Percentiles rank a stretch among this genome's conserved stretches.
Evolutionary conservation across 2,797 vertebrate genomes (phyloP).

Genomic region (Sciurus vulgaris): DNA sequence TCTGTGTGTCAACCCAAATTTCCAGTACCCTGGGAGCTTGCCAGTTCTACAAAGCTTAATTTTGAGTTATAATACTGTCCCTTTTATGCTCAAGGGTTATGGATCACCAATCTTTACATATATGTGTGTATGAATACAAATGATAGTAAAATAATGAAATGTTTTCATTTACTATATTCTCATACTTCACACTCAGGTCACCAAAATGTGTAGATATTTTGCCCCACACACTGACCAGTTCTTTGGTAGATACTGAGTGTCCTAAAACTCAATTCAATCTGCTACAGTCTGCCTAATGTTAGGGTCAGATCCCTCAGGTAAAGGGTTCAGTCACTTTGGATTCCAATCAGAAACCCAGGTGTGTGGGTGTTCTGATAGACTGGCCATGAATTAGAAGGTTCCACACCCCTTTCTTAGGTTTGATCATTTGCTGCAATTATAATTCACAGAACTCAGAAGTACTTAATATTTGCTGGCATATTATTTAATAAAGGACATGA

Average conservation of each 20-base stretch:
- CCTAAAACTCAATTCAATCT: background rate
- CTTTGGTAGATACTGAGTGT: background rate
- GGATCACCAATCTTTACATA: background rate
- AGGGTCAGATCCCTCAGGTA: background rate
- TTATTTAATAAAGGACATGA: background rate
- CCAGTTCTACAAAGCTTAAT: background rate
- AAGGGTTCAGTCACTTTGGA: background rate
- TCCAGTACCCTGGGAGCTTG: background rate
- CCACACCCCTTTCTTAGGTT: background rate
- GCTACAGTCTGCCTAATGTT: background rate
- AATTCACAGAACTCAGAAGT: background rate
- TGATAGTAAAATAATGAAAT: background rate
- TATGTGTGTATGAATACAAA: background rate
- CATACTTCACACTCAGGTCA: background rate
- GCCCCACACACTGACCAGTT: background rate
- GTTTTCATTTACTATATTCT: background rate
- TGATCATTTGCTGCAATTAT: background rate
- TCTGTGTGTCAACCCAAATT: background rate
- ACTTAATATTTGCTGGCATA: background rate
- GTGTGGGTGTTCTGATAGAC: background rate
- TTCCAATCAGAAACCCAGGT: background rate
- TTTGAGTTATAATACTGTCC: background rate
- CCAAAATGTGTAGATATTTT: background rate
- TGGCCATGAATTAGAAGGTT: background rate
- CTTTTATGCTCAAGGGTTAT: background rate